A percentile compares a stretch with the other conserved stretches of the same genome.
Evolutionary conservation across 2,113 vertebrate species (phyloP).

Genomic region (Pseudonaja textilis): DNA sequence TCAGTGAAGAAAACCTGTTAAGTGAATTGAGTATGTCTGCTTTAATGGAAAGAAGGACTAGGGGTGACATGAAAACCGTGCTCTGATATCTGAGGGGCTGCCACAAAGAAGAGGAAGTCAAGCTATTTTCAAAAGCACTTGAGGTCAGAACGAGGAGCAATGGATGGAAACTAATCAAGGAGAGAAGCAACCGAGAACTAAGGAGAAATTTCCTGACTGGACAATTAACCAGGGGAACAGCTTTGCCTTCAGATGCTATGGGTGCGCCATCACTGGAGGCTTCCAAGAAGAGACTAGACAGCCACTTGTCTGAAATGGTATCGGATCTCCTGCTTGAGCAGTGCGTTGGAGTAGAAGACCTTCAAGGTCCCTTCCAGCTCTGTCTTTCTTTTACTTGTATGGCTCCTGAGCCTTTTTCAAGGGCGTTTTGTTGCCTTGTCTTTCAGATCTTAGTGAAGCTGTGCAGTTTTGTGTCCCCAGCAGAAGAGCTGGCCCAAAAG

Average conservation of each 20-base stretch:
- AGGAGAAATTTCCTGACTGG: background rate
- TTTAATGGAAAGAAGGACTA: background rate
- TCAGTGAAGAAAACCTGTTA: background rate
- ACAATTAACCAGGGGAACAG: background rate
- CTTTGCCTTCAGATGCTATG: background rate
- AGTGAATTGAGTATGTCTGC: background rate
- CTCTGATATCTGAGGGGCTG: background rate
- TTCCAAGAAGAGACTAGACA: background rate
- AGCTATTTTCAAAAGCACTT: background rate
- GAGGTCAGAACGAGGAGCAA: background rate
- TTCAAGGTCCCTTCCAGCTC: background rate
- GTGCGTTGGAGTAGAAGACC: background rate
- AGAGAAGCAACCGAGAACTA: background rate
- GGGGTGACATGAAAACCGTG: background rate
- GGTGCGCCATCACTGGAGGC: background rate
- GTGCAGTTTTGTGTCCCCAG: constrained; percentile 95
- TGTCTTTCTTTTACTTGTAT: background rate
- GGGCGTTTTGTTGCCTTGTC: background rate
- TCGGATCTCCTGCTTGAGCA: background rate
- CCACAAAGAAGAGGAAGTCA: background rate
- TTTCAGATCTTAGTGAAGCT: constrained; percentile 94
- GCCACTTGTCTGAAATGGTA: background rate
- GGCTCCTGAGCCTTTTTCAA: background rate
- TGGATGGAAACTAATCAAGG: background rate
- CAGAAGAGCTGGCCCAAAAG: constrained; percentile 96